Base-by-base conservation (phyloP, 2,797 vertebrate species). In the Sebastes steindachneri region DNA sequence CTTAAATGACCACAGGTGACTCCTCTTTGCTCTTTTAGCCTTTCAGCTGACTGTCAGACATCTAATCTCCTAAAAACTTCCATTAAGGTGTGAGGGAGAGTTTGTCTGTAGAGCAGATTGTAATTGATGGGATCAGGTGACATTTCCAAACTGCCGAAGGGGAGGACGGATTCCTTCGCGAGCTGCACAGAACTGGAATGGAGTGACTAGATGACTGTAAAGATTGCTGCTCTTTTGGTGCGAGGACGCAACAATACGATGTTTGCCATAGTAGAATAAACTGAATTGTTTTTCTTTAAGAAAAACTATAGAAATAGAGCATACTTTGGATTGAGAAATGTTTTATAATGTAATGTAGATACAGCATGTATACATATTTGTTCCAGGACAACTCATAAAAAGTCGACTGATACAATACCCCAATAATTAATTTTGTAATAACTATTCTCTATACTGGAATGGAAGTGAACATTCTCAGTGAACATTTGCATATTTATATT, bases 81-180 rank as follows among this genome's bases (percentile, higher is more conserved):
- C 74, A 84, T 89, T 82, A 86, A 82, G 78, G 84, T 83, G 83
- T 77, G 79, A 88, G 62, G 59, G 58, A 83, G 86, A 79, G 83
- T 88, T 91, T 90, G 77, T 88, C 89, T 91, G 81, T 33, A 28
- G 81, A 89, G 82, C 80, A 85, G 53, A 77, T 15, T 83, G 84
- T 84, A 92, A 93, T 79, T 89, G 89, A 94, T 91, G 89, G 87
- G 86, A 91, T 95, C 86, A 87, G 91, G 84, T 93, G 92, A 88
- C 91, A 84, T 90, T 88, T 92, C 45, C 54, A 79, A 87, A 86
- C 87, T 68, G 66, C 79, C 51, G 26, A 80, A 68, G 45, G 59
- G 53, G 62, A 91, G 77, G 77, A 84, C 8, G 5, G 74, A 74
- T 76, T 77, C 76, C 79, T 84, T 82, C 2, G 71, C 31, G 28